Percentiles rank a stretch among this genome's conserved stretches.
Conservation (phyloP, 1,140 invertebrate genomes). For the Aleiodes sp. region DNA sequence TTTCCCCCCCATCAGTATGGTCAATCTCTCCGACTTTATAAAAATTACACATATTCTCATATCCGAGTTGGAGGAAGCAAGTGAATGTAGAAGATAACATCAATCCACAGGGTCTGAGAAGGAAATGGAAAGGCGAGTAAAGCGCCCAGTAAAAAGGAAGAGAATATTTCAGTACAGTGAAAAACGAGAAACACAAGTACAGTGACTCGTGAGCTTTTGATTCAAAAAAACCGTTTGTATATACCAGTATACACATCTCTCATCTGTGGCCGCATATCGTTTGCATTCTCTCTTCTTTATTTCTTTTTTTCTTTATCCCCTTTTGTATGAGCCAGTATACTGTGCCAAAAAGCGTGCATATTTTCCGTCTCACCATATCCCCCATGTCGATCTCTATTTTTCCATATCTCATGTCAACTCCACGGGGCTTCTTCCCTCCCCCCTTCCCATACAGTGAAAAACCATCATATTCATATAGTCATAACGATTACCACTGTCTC, state of each 20-base stretch:
- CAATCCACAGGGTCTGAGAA: conserved; percentile 4
- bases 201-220: conserved; percentile 9
- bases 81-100: not conserved
- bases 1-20: not conserved
- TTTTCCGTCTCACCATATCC: conserved; percentile 4
- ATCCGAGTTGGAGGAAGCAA: not conserved
- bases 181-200: not conserved
- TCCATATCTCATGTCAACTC: conserved; percentile 12
- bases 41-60: not conserved
- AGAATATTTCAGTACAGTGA: not conserved
- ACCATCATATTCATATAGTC: not conserved
- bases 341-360: conserved; percentile 5
- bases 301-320: not conserved
- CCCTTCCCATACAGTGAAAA: no score
- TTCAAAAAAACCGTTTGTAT: conserved; percentile 12
- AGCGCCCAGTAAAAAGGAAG: not conserved
- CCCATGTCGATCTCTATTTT: conserved; percentile 17
- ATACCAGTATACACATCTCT: conserved; percentile 1
- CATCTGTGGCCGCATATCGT: conserved; percentile 4
- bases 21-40: not conserved
- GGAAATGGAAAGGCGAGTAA: conserved; percentile 1
- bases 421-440: not conserved
- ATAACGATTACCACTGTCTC: not conserved
- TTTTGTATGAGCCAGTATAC: not conserved
- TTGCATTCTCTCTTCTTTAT: not conserved